These are phyloP conservation scores for Ceratotherium simum DNA, from an alignment of 2,113 vertebrate genomes.

Conservation along the genomic window DNA sequence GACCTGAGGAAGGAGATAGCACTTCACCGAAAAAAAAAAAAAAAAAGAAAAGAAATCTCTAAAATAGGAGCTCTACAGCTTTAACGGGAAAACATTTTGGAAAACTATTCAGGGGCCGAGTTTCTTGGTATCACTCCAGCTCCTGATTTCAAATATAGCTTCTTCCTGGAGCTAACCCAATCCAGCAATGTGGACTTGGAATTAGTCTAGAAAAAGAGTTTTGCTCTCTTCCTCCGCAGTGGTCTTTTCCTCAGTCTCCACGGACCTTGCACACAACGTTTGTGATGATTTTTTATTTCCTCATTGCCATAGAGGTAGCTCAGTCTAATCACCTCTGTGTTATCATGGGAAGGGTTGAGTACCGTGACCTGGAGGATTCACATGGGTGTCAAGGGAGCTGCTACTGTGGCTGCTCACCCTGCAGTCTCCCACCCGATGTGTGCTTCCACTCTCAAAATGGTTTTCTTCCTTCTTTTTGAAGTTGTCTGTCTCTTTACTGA, in stretches of 20 bases:
- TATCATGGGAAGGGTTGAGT: neutral
- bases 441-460: no score
- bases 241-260: no score
- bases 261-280: rapidly evolving
- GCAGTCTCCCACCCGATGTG: neutral
- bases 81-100: no score
- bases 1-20: no score
- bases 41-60: neutral
- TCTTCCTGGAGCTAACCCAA: neutral
- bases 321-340: neutral
- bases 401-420: neutral
- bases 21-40: neutral
- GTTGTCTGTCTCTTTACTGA: neutral
- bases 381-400: neutral
- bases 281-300: neutral
- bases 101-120: neutral
- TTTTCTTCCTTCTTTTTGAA: neutral
- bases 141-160: neutral
- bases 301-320: no score
- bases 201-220: neutral
- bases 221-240: neutral
- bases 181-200: no score
- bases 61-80: neutral
- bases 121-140: neutral
- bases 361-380: neutral